phyloP scores from a whole-genome alignment of 2,113 vertebrate species.

The Helogale parvula region DNA sequence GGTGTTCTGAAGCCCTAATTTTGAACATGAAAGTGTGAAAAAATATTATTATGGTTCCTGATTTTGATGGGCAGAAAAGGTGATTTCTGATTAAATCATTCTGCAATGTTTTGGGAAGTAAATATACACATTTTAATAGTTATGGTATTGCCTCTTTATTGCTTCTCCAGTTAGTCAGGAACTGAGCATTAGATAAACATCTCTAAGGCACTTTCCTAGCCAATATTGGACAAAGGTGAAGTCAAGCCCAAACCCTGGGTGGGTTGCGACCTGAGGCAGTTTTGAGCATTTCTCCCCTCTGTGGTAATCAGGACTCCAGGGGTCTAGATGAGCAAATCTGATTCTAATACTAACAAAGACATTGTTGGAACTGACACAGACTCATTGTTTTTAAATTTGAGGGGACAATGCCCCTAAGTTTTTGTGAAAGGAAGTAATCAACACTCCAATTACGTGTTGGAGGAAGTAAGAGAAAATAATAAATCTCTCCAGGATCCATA shows the following conservation, averaged over 20 bases:
- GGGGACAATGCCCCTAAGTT: not conserved
- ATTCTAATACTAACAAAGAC: not conserved
- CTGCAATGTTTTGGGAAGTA: conserved; percentile 8
- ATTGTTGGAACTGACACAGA: not conserved
- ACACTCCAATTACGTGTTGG: not conserved
- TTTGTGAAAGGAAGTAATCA: not conserved
- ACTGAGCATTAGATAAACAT: not conserved
- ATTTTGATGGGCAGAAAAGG: not conserved
- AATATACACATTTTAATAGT: not conserved
- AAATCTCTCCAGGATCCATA: not conserved
- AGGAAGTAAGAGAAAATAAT: not conserved
- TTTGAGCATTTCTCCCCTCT: not conserved
- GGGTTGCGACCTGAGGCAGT: not conserved
- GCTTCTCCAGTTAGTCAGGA: not conserved
- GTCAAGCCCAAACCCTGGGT: not conserved
- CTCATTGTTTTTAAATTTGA: not conserved
- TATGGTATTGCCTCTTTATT: not conserved
- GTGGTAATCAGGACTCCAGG: not conserved
- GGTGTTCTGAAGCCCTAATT: not conserved
- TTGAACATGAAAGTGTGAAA: not conserved
- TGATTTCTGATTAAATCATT: not conserved
- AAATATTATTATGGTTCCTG: not conserved
- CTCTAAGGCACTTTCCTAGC: not conserved
- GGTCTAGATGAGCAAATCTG: not conserved
- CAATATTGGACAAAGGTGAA: not conserved